Evolutionary conservation across 2,888 invertebrate species (phyloP), one percentile per base, ranked within the genome.

Genomic region (Limnephilus auricula): DNA sequence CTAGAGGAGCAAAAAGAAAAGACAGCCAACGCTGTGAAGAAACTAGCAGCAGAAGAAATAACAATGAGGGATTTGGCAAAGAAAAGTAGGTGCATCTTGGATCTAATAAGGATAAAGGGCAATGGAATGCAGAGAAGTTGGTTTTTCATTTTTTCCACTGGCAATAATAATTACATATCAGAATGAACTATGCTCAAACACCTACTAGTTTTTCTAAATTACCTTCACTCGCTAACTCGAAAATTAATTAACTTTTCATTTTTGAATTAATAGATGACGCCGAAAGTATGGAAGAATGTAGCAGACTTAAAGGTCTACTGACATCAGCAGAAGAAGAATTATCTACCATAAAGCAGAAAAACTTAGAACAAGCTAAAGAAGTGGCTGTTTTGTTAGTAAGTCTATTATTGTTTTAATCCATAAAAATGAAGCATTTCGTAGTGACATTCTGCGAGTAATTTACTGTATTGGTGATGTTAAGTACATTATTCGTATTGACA

Each of bases 81-180:
- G 13, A 80, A 80, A 80, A 80, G 80, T 80, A 31, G 80, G 31
- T 80, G 80, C 80, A 80, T 80, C 32, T 18, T 80, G 31, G 31
- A 80, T 31, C 31, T 80, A 13, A 18, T 80, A 32, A 31, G 31
- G 80, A 80, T 31, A 32, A 80, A 80, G 15, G 80, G 31, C 80
- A 13, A 31, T 80, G 30, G 13, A 30, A 80, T 13, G 31, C 80
- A 80, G 80, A 30, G 31, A 80, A 80, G 80, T 80, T 65, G 50
- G 50, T 65, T 65, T 65, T 65, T 65, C 5, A 25, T 65, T 65
- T 65, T 65, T 18, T 65, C 25, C 50, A 65, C 3, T 65, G 25
- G 50, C 0, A 65, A 65, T 65, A 25, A 65, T 65, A 65, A 25
- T 65, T 25, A 65, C 18, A 15, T 50, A 50, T 18, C 50, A 65